Base-by-base conservation (phyloP, 1,140 invertebrate species). In the Chymomyza costata region DNA sequence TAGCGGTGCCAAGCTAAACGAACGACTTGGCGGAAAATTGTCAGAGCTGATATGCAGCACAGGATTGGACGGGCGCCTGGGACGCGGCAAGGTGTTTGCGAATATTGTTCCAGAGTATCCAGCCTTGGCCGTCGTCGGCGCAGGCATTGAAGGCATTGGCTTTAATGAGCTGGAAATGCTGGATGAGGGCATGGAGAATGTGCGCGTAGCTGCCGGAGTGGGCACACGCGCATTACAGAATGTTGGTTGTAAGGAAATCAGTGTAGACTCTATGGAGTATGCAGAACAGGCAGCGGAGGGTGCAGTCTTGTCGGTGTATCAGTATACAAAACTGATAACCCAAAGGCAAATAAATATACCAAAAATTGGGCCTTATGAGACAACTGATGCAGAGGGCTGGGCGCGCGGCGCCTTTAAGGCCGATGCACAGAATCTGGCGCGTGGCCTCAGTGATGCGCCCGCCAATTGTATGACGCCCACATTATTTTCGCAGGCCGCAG, bases 381-480 rank as follows among this genome's bases (percentile, higher is more conserved):
- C 74, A 10, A 2, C 66, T 7, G 85, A 87, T 32, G 54, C 84
- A n/a, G 85, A 86, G 14, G 86, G 90, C 38, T 97, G 94, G 94
- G 86, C 87, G 11, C 74, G 88, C 70, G 95, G 96, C 1, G 49
- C 86, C 14, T 87, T 91, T 5, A 91, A 94, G 83, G 93, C 93
- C 0, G 88, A 93, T 37, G 91, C 92, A 0, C 95, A 98, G 86
- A 97, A 97, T 84, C 87, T 95, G 73, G 93, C 94, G 1, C 86
- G 95, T 11, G 40, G 67, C 7, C 83, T 97, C 1, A 90, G 91
- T 68, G 95, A 97, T 82, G 91, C 91, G 10, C 94, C 96, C 0
- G 90, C 94, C 0, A 97, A 97, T 86, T 82, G 91, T 37, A 90
- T 97, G 87, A 97, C 95, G 2, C 96, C 95, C 3, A 92, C 91